Evolutionary conservation across 2,113 vertebrate genomes (phyloP).

Genomic region (Tetrao urogallus): DNA sequence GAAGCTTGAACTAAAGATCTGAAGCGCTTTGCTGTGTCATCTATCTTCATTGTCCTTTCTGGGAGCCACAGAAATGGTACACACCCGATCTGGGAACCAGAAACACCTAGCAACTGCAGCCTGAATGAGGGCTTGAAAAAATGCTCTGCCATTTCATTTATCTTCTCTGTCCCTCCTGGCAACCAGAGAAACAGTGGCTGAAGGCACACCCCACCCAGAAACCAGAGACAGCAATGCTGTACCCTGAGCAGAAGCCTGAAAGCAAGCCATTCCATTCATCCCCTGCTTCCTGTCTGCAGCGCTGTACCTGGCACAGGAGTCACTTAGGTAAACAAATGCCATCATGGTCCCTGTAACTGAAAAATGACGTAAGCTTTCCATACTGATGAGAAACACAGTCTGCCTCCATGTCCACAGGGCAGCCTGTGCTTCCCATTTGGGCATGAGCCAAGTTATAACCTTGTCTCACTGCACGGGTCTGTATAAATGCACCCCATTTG

Average conservation of each 20-base stretch:
- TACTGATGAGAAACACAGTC: not conserved
- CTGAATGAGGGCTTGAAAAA: not conserved
- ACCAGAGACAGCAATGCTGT: not conserved
- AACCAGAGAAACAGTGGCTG: not conserved
- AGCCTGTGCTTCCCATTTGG: rapidly evolving
- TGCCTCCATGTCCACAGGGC: rapidly evolving
- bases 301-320: not conserved
- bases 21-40: not conserved
- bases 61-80: not conserved
- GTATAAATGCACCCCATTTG: not conserved
- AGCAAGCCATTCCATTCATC: not conserved
- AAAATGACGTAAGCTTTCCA: not conserved
- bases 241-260: not conserved
- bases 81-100: not conserved
- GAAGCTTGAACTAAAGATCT: not conserved
- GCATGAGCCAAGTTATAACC: not conserved
- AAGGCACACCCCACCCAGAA: not conserved
- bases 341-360: not conserved
- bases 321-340: not conserved
- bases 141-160: not conserved
- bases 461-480: not conserved
- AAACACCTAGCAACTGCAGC: not conserved
- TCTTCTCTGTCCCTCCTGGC: slow-evolving; percentile 16
- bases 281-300: not conserved
- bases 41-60: not conserved